Percentiles rank a stretch among this genome's conserved stretches.
Evolutionary conservation across 2,113 vertebrate genomes (phyloP).

Genomic region (Isurus oxyrinchus): DNA sequence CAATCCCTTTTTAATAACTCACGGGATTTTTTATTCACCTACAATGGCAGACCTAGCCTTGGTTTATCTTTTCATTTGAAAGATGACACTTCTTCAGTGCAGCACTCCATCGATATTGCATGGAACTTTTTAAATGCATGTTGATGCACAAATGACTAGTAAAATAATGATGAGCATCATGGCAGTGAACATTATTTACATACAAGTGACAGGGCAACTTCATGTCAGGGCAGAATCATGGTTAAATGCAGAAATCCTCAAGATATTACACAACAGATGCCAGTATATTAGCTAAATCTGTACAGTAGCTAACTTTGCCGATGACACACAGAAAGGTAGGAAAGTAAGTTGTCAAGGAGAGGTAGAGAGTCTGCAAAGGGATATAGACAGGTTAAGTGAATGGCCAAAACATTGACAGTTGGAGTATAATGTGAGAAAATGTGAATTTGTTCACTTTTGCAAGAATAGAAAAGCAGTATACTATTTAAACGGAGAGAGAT

Average conservation of each 20-base stretch:
- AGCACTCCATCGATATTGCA: background rate
- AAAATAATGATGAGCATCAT: background rate
- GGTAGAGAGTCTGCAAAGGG: too few relatives aligned
- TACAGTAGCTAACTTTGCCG: too few relatives aligned
- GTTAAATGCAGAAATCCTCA: background rate
- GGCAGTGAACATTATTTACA: background rate
- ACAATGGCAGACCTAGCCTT: background rate
- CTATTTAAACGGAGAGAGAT: too few relatives aligned
- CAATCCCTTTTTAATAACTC: background rate
- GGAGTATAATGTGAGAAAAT: too few relatives aligned
- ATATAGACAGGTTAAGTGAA: too few relatives aligned
- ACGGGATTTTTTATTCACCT: background rate
- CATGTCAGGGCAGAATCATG: background rate
- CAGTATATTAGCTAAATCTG: too few relatives aligned
- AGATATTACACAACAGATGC: background rate
- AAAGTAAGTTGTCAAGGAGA: too few relatives aligned
- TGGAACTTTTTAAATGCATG: background rate
- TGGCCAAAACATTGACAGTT: too few relatives aligned
- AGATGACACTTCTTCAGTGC: background rate
- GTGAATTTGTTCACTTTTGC: too few relatives aligned
- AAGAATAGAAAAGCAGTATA: too few relatives aligned
- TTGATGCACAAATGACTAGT: background rate
- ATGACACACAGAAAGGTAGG: too few relatives aligned
- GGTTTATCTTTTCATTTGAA: background rate
- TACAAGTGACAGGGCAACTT: background rate